Conservation (phyloP, 2,888 invertebrate species). For the Drosophila neonasuta region DNA sequence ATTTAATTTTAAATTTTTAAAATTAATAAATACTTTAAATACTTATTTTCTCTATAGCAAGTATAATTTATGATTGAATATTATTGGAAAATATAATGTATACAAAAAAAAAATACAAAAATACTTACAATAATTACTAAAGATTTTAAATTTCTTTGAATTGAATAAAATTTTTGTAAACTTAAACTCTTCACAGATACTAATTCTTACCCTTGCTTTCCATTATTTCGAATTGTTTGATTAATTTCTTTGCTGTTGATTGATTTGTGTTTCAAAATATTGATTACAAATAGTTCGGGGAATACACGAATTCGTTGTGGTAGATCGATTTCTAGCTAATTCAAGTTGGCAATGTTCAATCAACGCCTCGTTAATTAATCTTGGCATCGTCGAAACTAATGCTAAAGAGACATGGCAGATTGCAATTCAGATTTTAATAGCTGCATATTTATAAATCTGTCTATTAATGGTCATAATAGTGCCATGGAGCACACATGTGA, state of each 20-base stretch:
- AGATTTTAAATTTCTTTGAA: too few species aligned
- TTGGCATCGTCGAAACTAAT: constrained; percentile 32
- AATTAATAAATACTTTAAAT: too few species aligned
- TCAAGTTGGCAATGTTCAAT: constrained; percentile 46
- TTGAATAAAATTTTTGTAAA: too few species aligned
- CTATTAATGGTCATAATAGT: background rate
- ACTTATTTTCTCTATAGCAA: too few species aligned
- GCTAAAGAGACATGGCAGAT: constrained; percentile 55
- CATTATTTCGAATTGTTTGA: background rate
- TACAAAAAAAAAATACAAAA: too few species aligned
- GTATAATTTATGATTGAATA: too few species aligned
- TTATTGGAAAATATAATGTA: too few species aligned
- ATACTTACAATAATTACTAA: too few species aligned
- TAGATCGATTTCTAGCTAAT: constrained; percentile 32
- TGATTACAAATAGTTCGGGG: constrained; percentile 10
- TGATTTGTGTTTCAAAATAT: constrained; percentile 7
- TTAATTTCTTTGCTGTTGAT: background rate
- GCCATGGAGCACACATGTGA: constrained; percentile 53
- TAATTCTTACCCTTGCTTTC: too few species aligned
- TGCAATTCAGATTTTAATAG: constrained; percentile 57
- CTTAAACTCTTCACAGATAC: too few species aligned
- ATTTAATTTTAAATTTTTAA: too few species aligned
- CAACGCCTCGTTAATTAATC: constrained; percentile 66
- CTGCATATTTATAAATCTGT: constrained; percentile 32
- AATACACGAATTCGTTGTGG: constrained; percentile 3